Evolutionary conservation across 2,797 vertebrate species (phyloP).

Genomic region (Etheostoma perlongum): DNA sequence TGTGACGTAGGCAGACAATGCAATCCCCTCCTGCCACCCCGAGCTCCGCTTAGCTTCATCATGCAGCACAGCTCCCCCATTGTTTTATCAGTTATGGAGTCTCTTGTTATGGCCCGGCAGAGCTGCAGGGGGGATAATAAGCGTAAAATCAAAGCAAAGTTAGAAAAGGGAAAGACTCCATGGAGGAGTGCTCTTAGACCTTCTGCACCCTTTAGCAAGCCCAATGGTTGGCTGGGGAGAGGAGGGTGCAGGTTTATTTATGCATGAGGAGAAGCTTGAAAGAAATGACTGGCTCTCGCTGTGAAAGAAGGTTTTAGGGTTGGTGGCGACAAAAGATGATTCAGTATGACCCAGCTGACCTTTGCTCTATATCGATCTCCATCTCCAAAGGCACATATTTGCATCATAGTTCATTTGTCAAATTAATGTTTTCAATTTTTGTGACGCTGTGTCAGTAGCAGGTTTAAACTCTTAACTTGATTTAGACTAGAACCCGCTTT

Average conservation of each 20-base stretch:
- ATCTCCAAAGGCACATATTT: conserved; percentile 72
- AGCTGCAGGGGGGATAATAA: conserved; percentile 71
- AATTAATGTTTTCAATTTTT: conserved; percentile 69
- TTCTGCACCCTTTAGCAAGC: conserved; percentile 65
- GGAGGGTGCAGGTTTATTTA: conserved; percentile 63
- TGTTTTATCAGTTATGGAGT: conserved; percentile 79
- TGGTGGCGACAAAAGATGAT: conserved; percentile 59
- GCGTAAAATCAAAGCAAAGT: conserved; percentile 82
- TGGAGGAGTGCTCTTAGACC: conserved; percentile 73
- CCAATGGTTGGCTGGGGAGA: conserved; percentile 38
- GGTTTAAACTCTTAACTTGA: conserved; percentile 33
- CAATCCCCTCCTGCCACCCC: conserved; percentile 42
- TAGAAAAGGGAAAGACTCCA: conserved; percentile 79
- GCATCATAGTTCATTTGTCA: conserved; percentile 80
- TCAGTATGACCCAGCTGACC: conserved; percentile 61
- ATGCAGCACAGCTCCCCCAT: conserved; percentile 63
- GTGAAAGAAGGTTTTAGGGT: conserved; percentile 48
- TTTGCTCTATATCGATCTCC: conserved; percentile 57
- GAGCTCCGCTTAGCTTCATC: conserved; percentile 53
- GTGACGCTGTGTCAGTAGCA: conserved; percentile 67
- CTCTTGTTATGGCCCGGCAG: conserved; percentile 63
- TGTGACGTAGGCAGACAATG: conserved; percentile 68
- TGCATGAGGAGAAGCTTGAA: conserved; percentile 57
- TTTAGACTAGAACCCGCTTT: conserved; percentile 30
- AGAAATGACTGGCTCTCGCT: conserved; percentile 53